Base-by-base conservation (phyloP, 2,113 vertebrate species). In the Charina bottae region DNA sequence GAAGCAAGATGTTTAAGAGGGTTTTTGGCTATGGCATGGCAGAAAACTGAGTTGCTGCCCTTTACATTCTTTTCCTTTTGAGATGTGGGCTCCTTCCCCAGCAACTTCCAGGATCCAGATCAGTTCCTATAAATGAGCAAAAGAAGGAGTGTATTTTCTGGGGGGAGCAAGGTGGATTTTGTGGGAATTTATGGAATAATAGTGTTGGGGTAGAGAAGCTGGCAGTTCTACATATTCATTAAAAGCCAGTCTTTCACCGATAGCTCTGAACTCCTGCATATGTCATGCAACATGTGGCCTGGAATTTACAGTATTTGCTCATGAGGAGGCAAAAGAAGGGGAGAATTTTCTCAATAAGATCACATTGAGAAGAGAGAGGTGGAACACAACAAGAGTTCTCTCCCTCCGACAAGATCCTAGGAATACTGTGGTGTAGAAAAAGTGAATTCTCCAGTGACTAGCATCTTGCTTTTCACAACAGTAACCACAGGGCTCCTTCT, bases 401-500 rank as follows among this genome's bases (percentile, higher is more conserved):
- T 9, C 2, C 1, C 49, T 23, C 3, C 11, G 2, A 0, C 68
- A 15, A 23, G 26, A n/a, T 87, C 56, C 15, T 55, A n/a, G 1
- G 58, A n/a, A 4, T 26, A 28, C 59, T 42, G 64, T 56, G 13
- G 28, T 21, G 13, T n/a, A 59, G 2, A 72, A 53, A 26, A 85
- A 33, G 23, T 12, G 33, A 8, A 28, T 24, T 24, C 59, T 60
- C 4, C 4, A 42, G 62, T 6, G 17, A 28, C 92, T 91, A 91
- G 62, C 64, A 37, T 89, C 93, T 94, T 92, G 88, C 46, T 92
- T 92, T 59, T 28, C 0, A 93, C 46, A 96, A 95, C 94, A 96
- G 95, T 97, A 96, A 95, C 89, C 90, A 87, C 93, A 53, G 91
- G 68, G 91, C 88, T 94, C 59, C 72, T 42, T 92, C 90, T 33